Base-by-base conservation (phyloP, 2,797 vertebrate genomes). In the Lagodon rhomboides region DNA sequence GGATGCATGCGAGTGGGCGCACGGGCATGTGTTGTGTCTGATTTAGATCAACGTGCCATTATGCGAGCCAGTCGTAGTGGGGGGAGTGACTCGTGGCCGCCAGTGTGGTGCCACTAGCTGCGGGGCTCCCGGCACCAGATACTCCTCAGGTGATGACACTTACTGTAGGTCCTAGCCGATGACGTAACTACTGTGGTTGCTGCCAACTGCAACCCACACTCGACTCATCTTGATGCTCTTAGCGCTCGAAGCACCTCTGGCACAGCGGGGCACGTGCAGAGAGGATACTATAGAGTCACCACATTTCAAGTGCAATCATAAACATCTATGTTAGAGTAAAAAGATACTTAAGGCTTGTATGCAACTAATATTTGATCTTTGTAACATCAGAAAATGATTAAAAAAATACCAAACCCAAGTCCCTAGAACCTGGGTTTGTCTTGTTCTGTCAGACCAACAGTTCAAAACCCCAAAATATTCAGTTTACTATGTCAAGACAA, bases 101-200 rank as follows among this genome's bases (percentile, higher is more conserved):
- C 55, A 53, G 61, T 7, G 51, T 49, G 70, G 25, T 68, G 58
- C 59, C 68, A 12, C 56, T 64, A 61, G 58, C 69, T 49, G 46
- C 63, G n/a, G 69, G 68, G 75, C 64, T 64, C 1, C 50, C 50
- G 6, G 41, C 56, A 73, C 63, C 80, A 72, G 64, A 17, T 66
- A 72, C 66, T 75, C 79, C 73, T 73, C 76, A 81, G 75, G 69
- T 82, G 78, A 75, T 66, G 73, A 66, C 72, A 56, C 44, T 66
- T 51, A 47, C 22, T 70, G 60, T 63, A 65, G 58, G 72, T 76
- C 79, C 56, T 54, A 70, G 68, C 68, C 17, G 10, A 54, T 88
- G 77, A 87, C 80, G 82, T 77, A 91, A 89, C 73, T 62, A 12
- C 58, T 9, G n/a, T 22, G 9, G 69, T 55, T 4, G 63, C 68